Base-by-base conservation (phyloP, 2,888 invertebrate species). In the Gasteruption jaculator region DNA sequence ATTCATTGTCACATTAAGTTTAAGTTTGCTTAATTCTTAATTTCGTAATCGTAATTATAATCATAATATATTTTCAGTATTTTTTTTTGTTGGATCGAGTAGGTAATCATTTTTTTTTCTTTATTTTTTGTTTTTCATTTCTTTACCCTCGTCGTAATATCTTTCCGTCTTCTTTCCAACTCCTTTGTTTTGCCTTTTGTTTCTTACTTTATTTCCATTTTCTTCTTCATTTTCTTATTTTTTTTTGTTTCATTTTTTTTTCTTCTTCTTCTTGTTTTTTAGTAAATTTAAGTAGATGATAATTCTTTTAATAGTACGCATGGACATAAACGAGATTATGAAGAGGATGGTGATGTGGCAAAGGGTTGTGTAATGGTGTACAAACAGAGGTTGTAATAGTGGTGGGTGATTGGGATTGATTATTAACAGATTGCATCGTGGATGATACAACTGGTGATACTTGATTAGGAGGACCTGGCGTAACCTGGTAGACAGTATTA, bases 261-360 rank as follows among this genome's bases (percentile, higher is more conserved):
- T 45, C 45, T 46, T 40, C 39, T 46, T 48, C 39, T 38, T 49
- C 42, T 21, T 11, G 26, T 39, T 44, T n/a, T n/a, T n/a, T n/a
- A n/a, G n/a, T n/a, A n/a, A n/a, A n/a, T n/a, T n/a, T n/a, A n/a
- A n/a, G n/a, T 27, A 12, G 18, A 38, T 33, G 21, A 2, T 19
- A 25, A 14, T 18, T 27, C 3, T 39, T 18, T 40, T 48, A 68
- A 54, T 68, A 70, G 45, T 70, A 70, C 57, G 70, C 64, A 58
- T 70, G 70, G 60, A 68, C 68, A 56, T 70, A 70, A 58, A 70
- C 65, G 54, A 71, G 63, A 52, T 63, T 68, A 54, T 68, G 70
- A 49, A 69, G 61, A 29, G 68, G 63, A 53, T 65, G 65, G 50
- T 61, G 63, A 45, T 64, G 63, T 45, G 57, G 61, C 49, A 64